Conservation (phyloP, 2,113 vertebrate genomes). For the Callaeas wilsoni region DNA sequence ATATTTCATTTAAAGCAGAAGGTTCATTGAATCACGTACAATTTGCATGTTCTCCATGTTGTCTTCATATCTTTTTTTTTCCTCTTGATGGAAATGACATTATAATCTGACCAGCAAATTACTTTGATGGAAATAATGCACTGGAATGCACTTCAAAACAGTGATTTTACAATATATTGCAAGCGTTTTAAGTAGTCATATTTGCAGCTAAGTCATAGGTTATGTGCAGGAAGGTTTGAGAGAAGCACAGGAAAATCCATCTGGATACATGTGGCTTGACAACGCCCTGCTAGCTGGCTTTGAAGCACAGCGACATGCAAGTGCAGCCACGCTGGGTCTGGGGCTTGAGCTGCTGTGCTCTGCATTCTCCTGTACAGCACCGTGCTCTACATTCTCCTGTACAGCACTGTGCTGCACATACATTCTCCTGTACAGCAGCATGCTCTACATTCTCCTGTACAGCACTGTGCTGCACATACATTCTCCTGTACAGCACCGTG, state of each 20-base stretch:
- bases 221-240: not conserved
- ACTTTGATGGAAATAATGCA: not conserved
- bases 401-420: no score
- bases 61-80: not conserved
- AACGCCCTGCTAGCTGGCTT: not conserved
- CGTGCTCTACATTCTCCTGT: no score
- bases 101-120: not conserved
- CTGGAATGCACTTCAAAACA: not conserved
- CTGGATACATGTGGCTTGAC: not conserved
- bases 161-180: not conserved
- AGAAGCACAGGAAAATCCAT: not conserved
- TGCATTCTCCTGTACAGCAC: no score
- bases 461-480: no score
- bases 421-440: no score
- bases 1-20: not conserved
- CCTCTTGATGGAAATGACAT: not conserved
- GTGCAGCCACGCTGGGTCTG: not conserved
- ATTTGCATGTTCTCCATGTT: not conserved
- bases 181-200: not conserved
- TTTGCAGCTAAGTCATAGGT: not conserved
- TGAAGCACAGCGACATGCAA: fast-evolving
- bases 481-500: no score
- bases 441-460: no score
- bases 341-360: not conserved
- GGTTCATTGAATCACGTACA: not conserved